A percentile compares a stretch with the other conserved stretches of the same genome.
These are phyloP conservation scores for Heliconius ethilla DNA, from an alignment of 2,888 invertebrate genomes.

Conservation along the genomic window DNA sequence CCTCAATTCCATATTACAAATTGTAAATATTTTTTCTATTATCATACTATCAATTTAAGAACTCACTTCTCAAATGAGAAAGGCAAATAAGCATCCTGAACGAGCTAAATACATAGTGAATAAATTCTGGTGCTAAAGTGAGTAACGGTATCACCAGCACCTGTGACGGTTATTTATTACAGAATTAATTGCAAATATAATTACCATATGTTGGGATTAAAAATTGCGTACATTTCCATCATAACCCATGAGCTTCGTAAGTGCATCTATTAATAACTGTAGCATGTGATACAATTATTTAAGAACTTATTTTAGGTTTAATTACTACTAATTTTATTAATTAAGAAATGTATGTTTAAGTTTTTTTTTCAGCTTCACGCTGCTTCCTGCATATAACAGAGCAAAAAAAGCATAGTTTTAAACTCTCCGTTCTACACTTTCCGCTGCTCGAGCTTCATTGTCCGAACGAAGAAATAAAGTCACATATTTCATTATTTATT, in stretches of 20 bases:
- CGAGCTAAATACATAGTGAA: conserved; percentile 35
- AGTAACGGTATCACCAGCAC: conserved; percentile 31
- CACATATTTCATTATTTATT: background rate
- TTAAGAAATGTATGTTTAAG: background rate
- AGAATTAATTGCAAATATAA: conserved; percentile 35
- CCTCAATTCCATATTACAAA: too few relatives aligned
- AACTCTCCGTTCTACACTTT: too few relatives aligned
- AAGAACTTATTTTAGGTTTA: background rate
- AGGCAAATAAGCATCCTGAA: conserved; percentile 31
- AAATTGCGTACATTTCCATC: conserved; percentile 5
- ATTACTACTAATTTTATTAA: too few relatives aligned
- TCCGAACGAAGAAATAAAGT: background rate
- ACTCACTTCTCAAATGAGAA: conserved; percentile 2
- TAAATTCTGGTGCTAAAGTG: conserved; percentile 31
- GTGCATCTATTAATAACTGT: background rate
- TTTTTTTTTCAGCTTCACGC: too few relatives aligned
- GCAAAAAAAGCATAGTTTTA: too few relatives aligned
- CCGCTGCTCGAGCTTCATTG: background rate
- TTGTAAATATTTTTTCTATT: too few relatives aligned
- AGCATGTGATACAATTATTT: background rate
- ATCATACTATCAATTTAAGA: background rate
- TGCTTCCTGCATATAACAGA: too few relatives aligned
- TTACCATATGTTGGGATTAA: conserved; percentile 21
- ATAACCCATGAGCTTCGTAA: background rate
- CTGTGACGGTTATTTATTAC: conserved; percentile 39